A percentile compares a stretch with the other conserved stretches of the same genome.
These are phyloP conservation scores for Cottoperca gobio DNA, from an alignment of 2,797 vertebrate species.

Conservation along the genomic window DNA sequence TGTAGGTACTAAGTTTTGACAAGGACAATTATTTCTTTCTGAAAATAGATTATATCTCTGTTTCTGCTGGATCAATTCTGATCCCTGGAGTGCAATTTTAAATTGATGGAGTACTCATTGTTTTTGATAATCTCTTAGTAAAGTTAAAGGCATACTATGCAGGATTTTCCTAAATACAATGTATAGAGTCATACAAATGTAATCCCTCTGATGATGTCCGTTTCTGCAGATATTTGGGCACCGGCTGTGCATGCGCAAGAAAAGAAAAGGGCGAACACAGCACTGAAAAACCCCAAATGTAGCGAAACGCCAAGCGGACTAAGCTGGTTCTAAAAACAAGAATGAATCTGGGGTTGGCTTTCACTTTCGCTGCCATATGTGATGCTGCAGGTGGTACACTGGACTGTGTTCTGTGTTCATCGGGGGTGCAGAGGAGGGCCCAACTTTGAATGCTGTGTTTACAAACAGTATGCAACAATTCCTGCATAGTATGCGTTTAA, in stretches of 20 bases:
- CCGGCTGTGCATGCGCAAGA: neutral
- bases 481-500: neutral
- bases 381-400: neutral
- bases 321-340: neutral
- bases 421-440: neutral
- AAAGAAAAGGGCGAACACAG: neutral
- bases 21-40: too few species aligned
- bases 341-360: neutral
- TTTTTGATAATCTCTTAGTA: too few species aligned
- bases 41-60: too few species aligned
- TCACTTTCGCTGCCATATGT: neutral
- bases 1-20: neutral
- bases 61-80: too few species aligned
- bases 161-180: too few species aligned
- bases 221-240: neutral
- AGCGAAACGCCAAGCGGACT: neutral
- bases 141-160: too few species aligned
- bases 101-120: too few species aligned
- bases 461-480: neutral
- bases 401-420: neutral
- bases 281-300: neutral
- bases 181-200: neutral
- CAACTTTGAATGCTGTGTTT: neutral
- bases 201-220: neutral
- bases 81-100: too few species aligned